Conservation (phyloP, 2,888 invertebrate species). For the Parasteatoda lunata region DNA sequence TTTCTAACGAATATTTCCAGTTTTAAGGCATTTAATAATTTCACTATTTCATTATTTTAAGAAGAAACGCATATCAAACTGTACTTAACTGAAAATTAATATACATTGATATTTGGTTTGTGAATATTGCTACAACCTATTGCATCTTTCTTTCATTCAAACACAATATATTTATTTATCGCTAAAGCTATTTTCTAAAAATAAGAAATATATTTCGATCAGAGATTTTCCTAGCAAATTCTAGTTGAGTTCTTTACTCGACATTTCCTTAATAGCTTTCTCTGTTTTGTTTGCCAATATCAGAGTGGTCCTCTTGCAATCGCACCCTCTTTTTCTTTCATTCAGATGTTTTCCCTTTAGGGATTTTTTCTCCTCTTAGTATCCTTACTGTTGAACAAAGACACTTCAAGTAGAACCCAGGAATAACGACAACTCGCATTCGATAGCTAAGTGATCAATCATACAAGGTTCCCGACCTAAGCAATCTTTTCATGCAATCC, state of each 20-base stretch:
- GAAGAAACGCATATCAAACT: no score
- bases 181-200: no score
- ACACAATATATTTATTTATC: no score
- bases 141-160: no score
- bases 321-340: slow-evolving; percentile 24
- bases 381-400: slow-evolving; percentile 30
- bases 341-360: slow-evolving; percentile 27
- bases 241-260: neutral
- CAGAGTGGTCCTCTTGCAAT: neutral
- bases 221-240: no score
- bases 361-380: slow-evolving; percentile 25
- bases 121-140: no score
- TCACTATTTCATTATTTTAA: no score
- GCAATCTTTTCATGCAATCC: slow-evolving; percentile 51
- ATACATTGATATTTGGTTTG: no score
- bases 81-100: no score
- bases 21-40: no score
- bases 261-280: neutral
- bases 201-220: no score
- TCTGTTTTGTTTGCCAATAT: neutral
- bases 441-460: slow-evolving; percentile 60
- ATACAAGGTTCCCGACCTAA: slow-evolving; percentile 34
- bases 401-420: slow-evolving; percentile 36
- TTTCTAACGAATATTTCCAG: no score
- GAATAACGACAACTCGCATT: slow-evolving; percentile 57